phyloP scores from a whole-genome alignment of 2,797 vertebrate genomes.

The Limnodromus scolopaceus region DNA sequence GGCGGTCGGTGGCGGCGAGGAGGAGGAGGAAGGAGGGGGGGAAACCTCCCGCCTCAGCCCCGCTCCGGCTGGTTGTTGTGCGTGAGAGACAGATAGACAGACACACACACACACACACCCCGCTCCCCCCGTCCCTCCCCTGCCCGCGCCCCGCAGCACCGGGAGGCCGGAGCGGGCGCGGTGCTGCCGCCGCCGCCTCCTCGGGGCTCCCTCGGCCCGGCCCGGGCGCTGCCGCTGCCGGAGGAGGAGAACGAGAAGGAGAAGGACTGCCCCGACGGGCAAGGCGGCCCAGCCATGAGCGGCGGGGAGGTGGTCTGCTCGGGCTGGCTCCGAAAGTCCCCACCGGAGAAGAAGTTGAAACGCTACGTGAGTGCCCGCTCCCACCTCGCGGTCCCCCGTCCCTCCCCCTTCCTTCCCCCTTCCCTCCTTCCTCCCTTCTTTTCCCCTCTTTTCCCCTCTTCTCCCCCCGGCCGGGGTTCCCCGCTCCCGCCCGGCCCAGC shows the following conservation, averaged over 20 bases:
- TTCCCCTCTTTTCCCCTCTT: too few species aligned
- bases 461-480: background rate
- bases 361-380: conserved; percentile 94
- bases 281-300: conserved; percentile 83
- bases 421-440: too few species aligned
- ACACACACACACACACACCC: background rate
- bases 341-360: conserved; percentile 99
- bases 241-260: background rate
- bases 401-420: too few species aligned
- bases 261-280: background rate
- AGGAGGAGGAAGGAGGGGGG: background rate
- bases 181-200: background rate
- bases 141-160: background rate
- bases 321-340: conserved; percentile 98
- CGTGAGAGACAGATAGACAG: background rate
- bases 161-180: conserved; percentile 43
- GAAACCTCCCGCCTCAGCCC: background rate
- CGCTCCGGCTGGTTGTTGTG: background rate
- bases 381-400: background rate
- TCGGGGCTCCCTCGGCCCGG: background rate
- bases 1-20: background rate
- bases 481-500: background rate
- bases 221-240: background rate
- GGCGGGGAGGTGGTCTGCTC: conserved; percentile 95
- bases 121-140: background rate